Evolutionary conservation across 2,113 vertebrate species (phyloP).

Genomic region (Phainopepla nitens): DNA sequence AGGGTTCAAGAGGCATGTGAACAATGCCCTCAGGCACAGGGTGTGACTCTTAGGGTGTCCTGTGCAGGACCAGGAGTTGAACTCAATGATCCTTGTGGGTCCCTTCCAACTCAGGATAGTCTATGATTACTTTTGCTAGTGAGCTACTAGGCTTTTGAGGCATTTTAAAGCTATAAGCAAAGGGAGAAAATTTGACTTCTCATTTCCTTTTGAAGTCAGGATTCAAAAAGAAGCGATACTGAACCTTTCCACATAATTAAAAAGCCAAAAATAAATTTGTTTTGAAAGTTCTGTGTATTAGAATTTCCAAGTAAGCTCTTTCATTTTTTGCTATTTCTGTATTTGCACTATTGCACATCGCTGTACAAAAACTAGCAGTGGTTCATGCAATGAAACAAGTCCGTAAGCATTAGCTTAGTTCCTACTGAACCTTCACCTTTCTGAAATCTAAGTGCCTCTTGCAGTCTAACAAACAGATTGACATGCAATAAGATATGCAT

Average conservation of each 20-base stretch:
- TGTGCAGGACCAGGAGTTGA: not conserved
- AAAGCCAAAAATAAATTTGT: slow-evolving; percentile 22
- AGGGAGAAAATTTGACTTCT: slow-evolving; percentile 1
- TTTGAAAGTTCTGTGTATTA: not conserved
- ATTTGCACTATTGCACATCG: not conserved
- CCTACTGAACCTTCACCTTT: not conserved
- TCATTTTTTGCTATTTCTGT: not conserved
- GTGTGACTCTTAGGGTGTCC: not conserved
- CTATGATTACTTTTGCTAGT: not conserved
- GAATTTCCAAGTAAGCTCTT: slow-evolving; percentile 12
- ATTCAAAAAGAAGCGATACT: slow-evolving; percentile 3
- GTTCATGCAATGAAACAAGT: not conserved
- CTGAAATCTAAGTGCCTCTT: not conserved
- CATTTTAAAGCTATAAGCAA: not conserved
- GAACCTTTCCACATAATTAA: slow-evolving; percentile 11
- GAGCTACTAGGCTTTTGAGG: not conserved
- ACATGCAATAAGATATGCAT: not conserved
- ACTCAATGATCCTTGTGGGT: not conserved
- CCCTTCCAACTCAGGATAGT: not conserved
- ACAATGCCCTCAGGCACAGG: fast-evolving
- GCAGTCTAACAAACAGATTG: not conserved
- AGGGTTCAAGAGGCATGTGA: not conserved
- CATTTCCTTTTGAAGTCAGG: not conserved
- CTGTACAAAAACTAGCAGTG: not conserved
- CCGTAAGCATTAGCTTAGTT: not conserved